phyloP scores from a whole-genome alignment of 2,797 vertebrate genomes.

The Spinibarbus caldwelli region DNA sequence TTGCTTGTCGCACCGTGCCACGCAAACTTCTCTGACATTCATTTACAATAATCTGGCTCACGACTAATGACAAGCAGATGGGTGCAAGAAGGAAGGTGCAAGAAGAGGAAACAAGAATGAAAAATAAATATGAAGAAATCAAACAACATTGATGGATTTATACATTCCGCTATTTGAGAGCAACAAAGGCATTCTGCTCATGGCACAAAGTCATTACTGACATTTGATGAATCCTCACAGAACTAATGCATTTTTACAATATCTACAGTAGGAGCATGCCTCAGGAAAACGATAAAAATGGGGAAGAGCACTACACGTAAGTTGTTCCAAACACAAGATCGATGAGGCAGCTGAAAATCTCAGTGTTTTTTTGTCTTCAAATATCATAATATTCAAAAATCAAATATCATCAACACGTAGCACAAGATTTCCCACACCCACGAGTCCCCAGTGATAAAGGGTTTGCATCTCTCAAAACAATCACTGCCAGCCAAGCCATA shows the following conservation, averaged over 20 bases:
- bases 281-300: constrained; percentile 1
- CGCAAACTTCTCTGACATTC: constrained; percentile 11
- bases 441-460: constrained; percentile 23
- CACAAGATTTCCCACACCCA: constrained; percentile 21
- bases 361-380: too few relatives aligned
- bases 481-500: constrained; percentile 12
- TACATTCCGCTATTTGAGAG: not conserved
- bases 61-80: constrained; percentile 62
- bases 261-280: constrained; percentile 26
- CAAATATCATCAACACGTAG: constrained; percentile 9
- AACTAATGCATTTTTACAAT: constrained; percentile 26
- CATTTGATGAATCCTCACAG: constrained; percentile 24
- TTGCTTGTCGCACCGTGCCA: constrained; percentile 3
- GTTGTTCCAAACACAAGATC: constrained; percentile 13
- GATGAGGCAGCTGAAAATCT: constrained; percentile 21
- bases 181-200: not conserved
- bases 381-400: too few relatives aligned
- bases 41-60: constrained; percentile 17
- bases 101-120: not conserved
- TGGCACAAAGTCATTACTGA: constrained; percentile 5
- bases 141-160: constrained; percentile 20
- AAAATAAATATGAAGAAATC: constrained; percentile 14
- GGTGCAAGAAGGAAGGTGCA: constrained; percentile 49
- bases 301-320: constrained; percentile 9
- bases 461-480: constrained; percentile 9